Percentiles rank a stretch among this genome's conserved stretches.
phyloP scores from a whole-genome alignment of 2,113 vertebrate genomes.

The Phaetusa simplex region DNA sequence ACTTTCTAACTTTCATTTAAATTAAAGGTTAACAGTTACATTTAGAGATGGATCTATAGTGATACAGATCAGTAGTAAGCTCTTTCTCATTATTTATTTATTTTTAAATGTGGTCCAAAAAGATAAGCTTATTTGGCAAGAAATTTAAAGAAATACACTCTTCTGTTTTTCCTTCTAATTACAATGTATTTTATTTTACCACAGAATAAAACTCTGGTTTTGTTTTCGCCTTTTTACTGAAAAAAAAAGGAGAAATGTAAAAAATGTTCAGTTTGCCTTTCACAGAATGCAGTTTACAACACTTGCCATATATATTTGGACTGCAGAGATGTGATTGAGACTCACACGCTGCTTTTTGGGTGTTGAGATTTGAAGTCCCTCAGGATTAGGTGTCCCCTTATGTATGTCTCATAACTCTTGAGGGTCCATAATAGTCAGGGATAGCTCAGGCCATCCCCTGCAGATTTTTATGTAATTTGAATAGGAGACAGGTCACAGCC shows the following conservation, averaged over 20 bases:
- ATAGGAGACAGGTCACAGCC: neutral
- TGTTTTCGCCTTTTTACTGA: neutral
- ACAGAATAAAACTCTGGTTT: neutral
- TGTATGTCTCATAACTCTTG: neutral
- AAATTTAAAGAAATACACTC: neutral
- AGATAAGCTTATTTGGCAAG: neutral
- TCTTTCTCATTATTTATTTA: neutral
- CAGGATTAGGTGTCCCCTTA: neutral
- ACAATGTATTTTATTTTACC: neutral
- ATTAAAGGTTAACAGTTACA: neutral
- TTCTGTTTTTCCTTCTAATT: neutral
- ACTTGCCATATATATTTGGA: neutral
- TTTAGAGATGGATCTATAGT: neutral
- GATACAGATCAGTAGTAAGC: neutral
- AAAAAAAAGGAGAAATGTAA: neutral
- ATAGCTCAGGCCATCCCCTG: rapidly evolving
- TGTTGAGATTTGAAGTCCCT: neutral
- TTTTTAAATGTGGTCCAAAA: neutral
- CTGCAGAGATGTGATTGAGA: neutral
- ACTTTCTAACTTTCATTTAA: neutral
- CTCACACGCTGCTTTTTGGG: neutral
- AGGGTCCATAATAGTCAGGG: rapidly evolving
- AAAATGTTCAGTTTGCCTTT: neutral
- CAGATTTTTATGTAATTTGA: neutral
- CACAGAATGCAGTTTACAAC: neutral